These are phyloP conservation scores for Chamaetylas fuelleborni DNA, from an alignment of 2,113 vertebrate species.

Conservation along the genomic window DNA sequence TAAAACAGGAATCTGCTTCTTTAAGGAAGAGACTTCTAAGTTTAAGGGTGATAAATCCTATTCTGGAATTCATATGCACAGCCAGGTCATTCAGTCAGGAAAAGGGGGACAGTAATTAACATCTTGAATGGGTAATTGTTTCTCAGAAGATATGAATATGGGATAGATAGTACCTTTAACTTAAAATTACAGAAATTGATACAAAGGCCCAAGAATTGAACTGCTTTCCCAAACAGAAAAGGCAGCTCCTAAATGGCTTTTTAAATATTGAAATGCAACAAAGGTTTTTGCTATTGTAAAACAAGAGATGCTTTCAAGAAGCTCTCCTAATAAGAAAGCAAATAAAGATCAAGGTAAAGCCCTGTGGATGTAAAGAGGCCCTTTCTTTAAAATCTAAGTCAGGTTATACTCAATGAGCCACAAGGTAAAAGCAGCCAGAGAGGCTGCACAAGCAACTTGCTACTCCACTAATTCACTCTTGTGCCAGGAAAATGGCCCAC, in stretches of 20 bases:
- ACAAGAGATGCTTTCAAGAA: background rate
- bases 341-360: background rate
- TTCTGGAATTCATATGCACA: background rate
- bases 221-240: background rate
- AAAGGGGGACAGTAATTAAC: background rate
- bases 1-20: background rate
- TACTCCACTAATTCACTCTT: background rate
- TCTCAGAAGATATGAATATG: background rate
- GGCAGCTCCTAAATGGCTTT: background rate
- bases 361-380: background rate
- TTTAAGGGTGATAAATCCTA: background rate
- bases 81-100: background rate
- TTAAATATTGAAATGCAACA: background rate
- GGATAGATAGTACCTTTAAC: background rate
- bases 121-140: background rate
- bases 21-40: background rate
- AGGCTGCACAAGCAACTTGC: background rate
- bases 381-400: background rate
- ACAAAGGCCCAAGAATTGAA: background rate
- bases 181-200: background rate
- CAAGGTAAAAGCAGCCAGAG: background rate
- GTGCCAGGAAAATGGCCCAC: background rate
- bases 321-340: background rate
- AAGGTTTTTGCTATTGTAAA: background rate
- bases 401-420: background rate